Conservation (phyloP, 2,888 invertebrate genomes). For the Leptinotarsa tumamoca region DNA sequence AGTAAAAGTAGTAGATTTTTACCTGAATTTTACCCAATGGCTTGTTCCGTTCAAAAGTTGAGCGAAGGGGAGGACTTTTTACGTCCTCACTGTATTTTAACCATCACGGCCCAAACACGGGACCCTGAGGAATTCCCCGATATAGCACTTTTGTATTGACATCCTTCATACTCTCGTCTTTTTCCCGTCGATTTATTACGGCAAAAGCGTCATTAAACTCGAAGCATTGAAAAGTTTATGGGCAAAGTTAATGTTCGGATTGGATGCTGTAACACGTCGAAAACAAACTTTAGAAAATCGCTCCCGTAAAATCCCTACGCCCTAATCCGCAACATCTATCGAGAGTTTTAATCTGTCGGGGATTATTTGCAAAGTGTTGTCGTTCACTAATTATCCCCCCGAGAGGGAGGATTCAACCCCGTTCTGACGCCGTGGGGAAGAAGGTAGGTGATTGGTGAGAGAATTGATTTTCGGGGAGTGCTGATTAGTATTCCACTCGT, state of each 20-base stretch:
- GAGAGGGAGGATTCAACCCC: slow-evolving; percentile 22
- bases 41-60: too few species aligned
- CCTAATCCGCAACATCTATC: slow-evolving; percentile 49
- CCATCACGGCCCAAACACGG: background rate
- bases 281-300: slow-evolving; percentile 32
- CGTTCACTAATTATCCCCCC: slow-evolving; percentile 43
- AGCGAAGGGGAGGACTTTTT: too few species aligned
- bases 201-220: background rate
- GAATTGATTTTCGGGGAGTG: background rate
- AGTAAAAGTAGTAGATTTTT: too few species aligned
- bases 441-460: background rate
- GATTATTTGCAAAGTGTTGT: slow-evolving; percentile 47
- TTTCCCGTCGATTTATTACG: background rate
- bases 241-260: slow-evolving; percentile 3
- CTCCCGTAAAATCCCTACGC: slow-evolving; percentile 35
- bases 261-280: slow-evolving; percentile 27
- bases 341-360: slow-evolving; percentile 41
- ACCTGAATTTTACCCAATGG: too few species aligned
- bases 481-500: background rate
- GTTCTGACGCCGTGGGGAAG: background rate
- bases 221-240: background rate
- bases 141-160: background rate
- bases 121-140: background rate
- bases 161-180: background rate
- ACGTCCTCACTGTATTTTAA: background rate